These are phyloP conservation scores for Orchestes rusci DNA, from an alignment of 2,888 invertebrate genomes.

Conservation along the genomic window DNA sequence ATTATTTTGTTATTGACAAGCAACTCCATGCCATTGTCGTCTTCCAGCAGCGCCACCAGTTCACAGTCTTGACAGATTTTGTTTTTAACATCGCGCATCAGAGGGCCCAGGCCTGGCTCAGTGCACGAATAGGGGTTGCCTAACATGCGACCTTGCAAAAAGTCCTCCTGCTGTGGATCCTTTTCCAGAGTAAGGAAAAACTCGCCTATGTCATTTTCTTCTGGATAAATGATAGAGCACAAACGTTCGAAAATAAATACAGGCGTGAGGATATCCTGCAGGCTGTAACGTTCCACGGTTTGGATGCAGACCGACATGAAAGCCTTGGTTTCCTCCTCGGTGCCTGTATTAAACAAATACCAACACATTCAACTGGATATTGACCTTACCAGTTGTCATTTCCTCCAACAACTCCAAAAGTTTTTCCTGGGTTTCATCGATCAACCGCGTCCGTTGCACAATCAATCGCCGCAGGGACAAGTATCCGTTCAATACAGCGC, in stretches of 20 bases:
- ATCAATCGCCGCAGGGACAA: slow-evolving; percentile 83
- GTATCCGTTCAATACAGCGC: slow-evolving; percentile 89
- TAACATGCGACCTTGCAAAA: slow-evolving; percentile 89
- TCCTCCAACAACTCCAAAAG: slow-evolving; percentile 87
- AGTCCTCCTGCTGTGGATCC: slow-evolving; percentile 98
- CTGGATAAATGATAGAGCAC: slow-evolving; percentile 95
- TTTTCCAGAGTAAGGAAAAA: slow-evolving; percentile 95
- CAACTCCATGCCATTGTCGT: slow-evolving; percentile 98
- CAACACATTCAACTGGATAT: too few relatives aligned
- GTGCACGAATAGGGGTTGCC: slow-evolving; percentile 95
- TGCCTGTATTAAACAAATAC: slow-evolving; percentile 44
- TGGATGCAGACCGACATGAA: slow-evolving; percentile 97
- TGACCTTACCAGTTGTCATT: slow-evolving; percentile 76
- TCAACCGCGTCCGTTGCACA: slow-evolving; percentile 88
- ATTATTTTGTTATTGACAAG: slow-evolving; percentile 98
- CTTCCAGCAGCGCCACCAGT: slow-evolving; percentile 92
- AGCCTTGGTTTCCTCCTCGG: slow-evolving; percentile 90
- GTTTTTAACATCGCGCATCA: slow-evolving; percentile 98
- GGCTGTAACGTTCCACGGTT: slow-evolving; percentile 84
- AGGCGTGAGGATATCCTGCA: slow-evolving; percentile 90
- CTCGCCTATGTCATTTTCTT: slow-evolving; percentile 94
- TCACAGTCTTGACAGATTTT: slow-evolving; percentile 98
- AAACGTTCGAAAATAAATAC: slow-evolving; percentile 96
- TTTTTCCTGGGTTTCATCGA: slow-evolving; percentile 95
- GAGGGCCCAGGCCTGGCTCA: slow-evolving; percentile 90